Percentiles rank a stretch among this genome's conserved stretches.
Conservation (phyloP, 1,140 invertebrate species). For the Zaprionus gabonicus region DNA sequence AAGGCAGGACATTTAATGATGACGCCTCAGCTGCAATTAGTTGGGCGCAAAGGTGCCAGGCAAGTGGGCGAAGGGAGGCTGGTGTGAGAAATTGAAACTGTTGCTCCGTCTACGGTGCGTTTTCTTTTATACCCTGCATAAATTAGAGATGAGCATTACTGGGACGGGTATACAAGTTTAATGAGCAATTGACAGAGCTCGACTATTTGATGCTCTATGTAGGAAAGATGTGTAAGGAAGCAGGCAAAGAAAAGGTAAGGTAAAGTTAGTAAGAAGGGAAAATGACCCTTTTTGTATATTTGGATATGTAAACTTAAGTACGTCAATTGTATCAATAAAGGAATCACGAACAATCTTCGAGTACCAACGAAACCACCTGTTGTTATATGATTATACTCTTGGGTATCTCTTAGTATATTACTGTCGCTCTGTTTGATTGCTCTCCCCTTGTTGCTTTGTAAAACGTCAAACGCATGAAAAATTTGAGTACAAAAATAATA, state of each 20-base stretch:
- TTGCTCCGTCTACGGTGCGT: slow-evolving; percentile 17
- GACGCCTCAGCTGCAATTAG: slow-evolving; percentile 63
- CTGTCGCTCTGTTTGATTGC: not conserved
- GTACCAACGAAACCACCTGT: no score
- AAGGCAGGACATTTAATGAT: slow-evolving; percentile 60
- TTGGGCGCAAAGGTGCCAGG: slow-evolving; percentile 15
- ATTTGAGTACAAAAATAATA: slow-evolving; percentile 40
- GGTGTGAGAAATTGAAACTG: slow-evolving; percentile 34
- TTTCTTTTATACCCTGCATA: slow-evolving; percentile 10
- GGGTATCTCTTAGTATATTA: not conserved
- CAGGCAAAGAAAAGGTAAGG: no score
- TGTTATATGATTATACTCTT: no score
- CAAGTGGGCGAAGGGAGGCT: not conserved
- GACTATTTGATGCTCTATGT: not conserved
- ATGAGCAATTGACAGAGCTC: not conserved
- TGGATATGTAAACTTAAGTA: no score
- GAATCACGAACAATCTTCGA: no score
- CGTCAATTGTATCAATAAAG: no score
- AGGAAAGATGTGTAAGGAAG: no score
- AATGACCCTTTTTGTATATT: no score
- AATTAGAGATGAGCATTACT: not conserved
- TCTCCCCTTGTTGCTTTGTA: slow-evolving; percentile 9
- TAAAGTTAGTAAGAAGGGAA: no score
- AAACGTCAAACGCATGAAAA: slow-evolving; percentile 76
- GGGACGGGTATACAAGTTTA: not conserved